Conservation (phyloP, 2,797 vertebrate species). For the Catharus ustulatus region DNA sequence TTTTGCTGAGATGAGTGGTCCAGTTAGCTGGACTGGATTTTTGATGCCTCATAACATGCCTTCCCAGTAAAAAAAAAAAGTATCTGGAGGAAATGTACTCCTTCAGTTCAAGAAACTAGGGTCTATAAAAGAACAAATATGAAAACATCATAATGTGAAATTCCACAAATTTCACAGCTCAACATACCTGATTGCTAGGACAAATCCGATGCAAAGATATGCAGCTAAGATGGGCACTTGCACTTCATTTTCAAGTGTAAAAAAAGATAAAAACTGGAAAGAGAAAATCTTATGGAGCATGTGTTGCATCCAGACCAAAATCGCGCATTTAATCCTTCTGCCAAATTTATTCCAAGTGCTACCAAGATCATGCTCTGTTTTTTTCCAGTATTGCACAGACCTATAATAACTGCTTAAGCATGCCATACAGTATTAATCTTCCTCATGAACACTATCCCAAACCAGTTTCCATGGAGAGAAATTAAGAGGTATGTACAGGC, state of each 20-base stretch:
- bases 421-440: slow-evolving; percentile 53
- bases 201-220: neutral
- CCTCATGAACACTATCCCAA: slow-evolving; percentile 18
- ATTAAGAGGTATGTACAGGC: slow-evolving; percentile 47
- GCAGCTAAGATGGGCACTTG: neutral
- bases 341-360: slow-evolving; percentile 1
- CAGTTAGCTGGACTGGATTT: neutral
- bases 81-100: no score
- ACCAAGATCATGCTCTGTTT: neutral
- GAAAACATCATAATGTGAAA: neutral
- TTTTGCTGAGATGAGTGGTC: neutral
- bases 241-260: neutral
- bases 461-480: slow-evolving; percentile 60
- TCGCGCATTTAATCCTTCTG: neutral
- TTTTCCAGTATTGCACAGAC: neutral
- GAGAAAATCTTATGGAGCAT: neutral
- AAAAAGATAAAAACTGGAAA: neutral
- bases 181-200: neutral
- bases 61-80: neutral
- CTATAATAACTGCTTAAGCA: slow-evolving; percentile 39
- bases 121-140: neutral
- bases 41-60: neutral
- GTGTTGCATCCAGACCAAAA: neutral
- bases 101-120: neutral
- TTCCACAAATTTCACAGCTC: neutral